Conservation (phyloP, 1,140 invertebrate species). For the Bombus impatiens region DNA sequence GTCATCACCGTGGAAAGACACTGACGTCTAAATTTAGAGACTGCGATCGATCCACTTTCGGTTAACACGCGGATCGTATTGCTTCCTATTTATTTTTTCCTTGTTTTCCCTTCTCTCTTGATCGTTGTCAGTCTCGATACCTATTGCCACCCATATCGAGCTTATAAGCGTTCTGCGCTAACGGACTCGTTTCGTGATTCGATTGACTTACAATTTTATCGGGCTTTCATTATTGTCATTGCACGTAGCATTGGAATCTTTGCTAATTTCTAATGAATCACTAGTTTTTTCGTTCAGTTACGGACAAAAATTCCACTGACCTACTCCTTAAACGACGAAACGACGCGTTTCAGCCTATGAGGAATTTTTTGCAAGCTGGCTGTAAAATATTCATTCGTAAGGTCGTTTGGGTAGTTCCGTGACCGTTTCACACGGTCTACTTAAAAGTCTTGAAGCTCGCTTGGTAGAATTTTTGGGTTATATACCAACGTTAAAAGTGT, state of each 20-base stretch:
- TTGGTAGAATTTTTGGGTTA: slow-evolving; percentile 22
- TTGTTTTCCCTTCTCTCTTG: background rate
- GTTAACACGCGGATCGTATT: slow-evolving; percentile 35
- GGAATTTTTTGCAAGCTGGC: background rate
- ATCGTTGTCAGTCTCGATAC: background rate
- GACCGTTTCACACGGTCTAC: slow-evolving; percentile 14
- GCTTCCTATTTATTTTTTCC: background rate
- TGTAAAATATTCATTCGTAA: slow-evolving; percentile 29
- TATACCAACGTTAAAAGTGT: background rate
- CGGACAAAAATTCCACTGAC: background rate
- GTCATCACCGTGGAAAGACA: slow-evolving; percentile 64
- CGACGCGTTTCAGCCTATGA: background rate
- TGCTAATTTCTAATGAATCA: too few relatives aligned
- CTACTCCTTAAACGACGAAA: slow-evolving; percentile 2
- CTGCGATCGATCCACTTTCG: slow-evolving; percentile 57
- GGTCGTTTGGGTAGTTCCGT: background rate
- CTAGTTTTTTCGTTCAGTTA: background rate
- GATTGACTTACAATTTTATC: background rate
- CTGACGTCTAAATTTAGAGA: slow-evolving; percentile 70
- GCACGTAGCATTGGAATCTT: background rate
- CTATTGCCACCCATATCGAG: background rate
- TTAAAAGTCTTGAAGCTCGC: slow-evolving; percentile 5
- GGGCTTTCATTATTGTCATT: fast-evolving
- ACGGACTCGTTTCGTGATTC: too few relatives aligned
- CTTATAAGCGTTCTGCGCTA: background rate